Conservation (phyloP, 1,140 invertebrate species). For the Monochamus saltuarius region DNA sequence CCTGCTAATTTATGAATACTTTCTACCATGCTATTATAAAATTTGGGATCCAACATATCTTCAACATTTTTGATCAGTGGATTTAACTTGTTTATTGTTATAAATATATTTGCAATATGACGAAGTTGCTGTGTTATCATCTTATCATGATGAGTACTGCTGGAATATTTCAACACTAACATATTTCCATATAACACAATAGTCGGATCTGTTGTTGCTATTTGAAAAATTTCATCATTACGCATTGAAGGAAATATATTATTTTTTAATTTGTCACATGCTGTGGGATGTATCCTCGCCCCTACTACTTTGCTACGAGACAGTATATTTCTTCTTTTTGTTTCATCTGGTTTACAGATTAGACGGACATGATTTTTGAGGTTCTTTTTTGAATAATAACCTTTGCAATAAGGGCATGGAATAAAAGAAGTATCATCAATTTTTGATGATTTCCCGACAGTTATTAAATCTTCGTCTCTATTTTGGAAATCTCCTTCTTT, state of each 20-base stretch:
- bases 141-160: slow-evolving; percentile 3
- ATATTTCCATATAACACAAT: slow-evolving; percentile 12
- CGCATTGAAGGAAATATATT: slow-evolving; percentile 9
- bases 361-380: slow-evolving; percentile 5
- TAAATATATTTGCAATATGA: slow-evolving; percentile 6
- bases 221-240: slow-evolving; percentile 7
- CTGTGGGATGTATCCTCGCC: slow-evolving; percentile 3
- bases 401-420: slow-evolving; percentile 12
- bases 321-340: background rate
- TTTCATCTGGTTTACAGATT: background rate
- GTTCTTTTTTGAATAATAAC: slow-evolving; percentile 15
- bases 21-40: slow-evolving; percentile 5
- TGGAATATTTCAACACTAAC: slow-evolving; percentile 3
- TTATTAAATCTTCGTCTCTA: background rate
- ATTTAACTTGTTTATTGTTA: slow-evolving; percentile 4
- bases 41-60: slow-evolving; percentile 7
- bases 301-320: background rate
- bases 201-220: background rate
- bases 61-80: background rate
- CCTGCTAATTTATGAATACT: slow-evolving; percentile 11
- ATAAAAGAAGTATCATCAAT: background rate
- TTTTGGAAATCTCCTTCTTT: background rate
- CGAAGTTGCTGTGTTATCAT: slow-evolving; percentile 7
- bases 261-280: background rate
- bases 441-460: background rate